Evolutionary conservation across 2,797 vertebrate species (phyloP), one percentile per base, ranked within the genome.

Genomic region (Setipinna tenuifilis): DNA sequence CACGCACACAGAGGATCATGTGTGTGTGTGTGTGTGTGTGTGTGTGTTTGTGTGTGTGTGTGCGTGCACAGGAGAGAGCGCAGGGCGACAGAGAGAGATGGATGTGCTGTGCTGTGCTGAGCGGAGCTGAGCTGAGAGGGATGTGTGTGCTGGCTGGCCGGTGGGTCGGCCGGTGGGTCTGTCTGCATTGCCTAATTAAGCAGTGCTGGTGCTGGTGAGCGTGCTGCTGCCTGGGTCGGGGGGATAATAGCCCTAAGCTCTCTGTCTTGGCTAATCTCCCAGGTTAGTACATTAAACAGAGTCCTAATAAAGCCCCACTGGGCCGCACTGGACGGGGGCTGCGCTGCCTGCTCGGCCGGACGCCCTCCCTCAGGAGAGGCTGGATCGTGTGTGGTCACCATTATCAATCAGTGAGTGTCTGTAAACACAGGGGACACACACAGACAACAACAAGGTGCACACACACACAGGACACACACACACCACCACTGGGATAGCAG

Each of bases 231-330:
- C 89, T 85, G 86, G 87, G 87, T 86, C 85, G 88, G 84, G 83
- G 83, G 86, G 87, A 89, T 87, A 89, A 88, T 84, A 68, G 71
- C 81, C 57, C 85, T 87, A 87, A 85, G 88, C 88, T 90, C 86
- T 84, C 84, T 57, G 86, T 90, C 89, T 87, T 85, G 89, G 87
- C 87, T 90, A 90, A 90, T 91, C 89, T 89, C 89, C 86, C 87
- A 87, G 88, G 86, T 89, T 89, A 87, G 87, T 89, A 90, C 88
- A 90, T 89, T 88, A 91, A 89, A 90, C 88, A 88, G 84, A 87
- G 71, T 80, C 83, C 89, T 89, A 91, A 90, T 90, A 90, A 89
- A 90, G 86, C 87, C 87, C 87, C 90, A 85, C 85, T 86, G 88
- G 88, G 87, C 87, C 85, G 84, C 16, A 46, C 84, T 71, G 23